Evolutionary conservation across 2,888 invertebrate species (phyloP).

Genomic region (Brachycybe producta): DNA sequence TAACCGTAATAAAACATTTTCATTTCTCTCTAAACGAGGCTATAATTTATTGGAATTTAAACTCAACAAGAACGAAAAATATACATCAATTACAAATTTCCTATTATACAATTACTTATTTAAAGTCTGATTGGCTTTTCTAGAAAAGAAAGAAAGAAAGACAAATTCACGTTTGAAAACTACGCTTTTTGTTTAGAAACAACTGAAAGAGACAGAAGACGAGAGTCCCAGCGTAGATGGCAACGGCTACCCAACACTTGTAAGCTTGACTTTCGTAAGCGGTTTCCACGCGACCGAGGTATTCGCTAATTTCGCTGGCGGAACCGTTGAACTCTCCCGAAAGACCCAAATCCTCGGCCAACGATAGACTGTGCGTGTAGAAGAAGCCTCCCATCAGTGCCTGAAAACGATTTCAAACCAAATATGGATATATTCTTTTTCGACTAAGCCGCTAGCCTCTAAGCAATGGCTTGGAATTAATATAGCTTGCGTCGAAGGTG

Average conservation of each 20-base stretch:
- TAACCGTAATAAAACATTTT: too few relatives aligned
- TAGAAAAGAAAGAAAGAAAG: too few relatives aligned
- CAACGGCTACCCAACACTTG: constrained; percentile 20
- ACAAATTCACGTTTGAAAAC: constrained; percentile 13
- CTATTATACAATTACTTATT: too few relatives aligned
- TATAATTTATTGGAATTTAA: too few relatives aligned
- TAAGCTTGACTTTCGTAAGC: constrained; percentile 17
- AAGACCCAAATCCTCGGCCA: constrained; percentile 14
- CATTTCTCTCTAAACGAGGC: too few relatives aligned
- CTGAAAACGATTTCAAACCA: constrained; percentile 8
- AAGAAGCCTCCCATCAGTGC: constrained; percentile 17
- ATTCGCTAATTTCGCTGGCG: background rate
- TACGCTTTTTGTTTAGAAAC: constrained; percentile 14
- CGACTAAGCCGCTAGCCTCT: background rate
- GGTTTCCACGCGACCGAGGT: background rate
- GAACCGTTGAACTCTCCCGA: background rate
- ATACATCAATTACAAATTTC: too few relatives aligned
- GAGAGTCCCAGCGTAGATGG: constrained; percentile 13
- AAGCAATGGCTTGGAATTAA: too few relatives aligned
- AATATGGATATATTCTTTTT: background rate
- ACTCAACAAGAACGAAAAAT: too few relatives aligned
- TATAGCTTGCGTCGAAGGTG: too few relatives aligned
- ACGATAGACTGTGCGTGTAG: constrained; percentile 11
- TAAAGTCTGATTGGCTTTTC: too few relatives aligned
- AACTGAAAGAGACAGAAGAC: constrained; percentile 18